phyloP scores from a whole-genome alignment of 2,113 vertebrate genomes.

The Trachemys scripta region DNA sequence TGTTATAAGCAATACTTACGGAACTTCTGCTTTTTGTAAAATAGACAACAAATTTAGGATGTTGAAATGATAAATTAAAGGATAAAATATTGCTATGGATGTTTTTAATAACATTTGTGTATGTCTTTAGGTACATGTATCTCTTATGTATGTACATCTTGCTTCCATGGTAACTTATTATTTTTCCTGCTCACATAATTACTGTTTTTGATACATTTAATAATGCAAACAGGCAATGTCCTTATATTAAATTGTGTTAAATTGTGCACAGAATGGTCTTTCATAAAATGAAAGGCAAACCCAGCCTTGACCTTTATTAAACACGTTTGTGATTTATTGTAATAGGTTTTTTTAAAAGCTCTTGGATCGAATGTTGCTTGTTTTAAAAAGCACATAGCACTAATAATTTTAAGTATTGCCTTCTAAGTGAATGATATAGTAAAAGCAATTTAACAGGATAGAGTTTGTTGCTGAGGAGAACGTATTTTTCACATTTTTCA shows the following conservation, averaged over 20 bases:
- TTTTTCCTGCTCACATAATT: neutral
- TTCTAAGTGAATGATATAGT: neutral
- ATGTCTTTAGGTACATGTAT: constrained; percentile 41
- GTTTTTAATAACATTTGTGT: constrained; percentile 36
- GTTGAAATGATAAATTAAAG: neutral
- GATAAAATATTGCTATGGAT: constrained; percentile 9
- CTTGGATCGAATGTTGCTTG: neutral
- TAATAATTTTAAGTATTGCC: neutral
- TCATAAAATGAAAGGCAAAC: constrained; percentile 30
- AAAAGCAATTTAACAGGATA: neutral
- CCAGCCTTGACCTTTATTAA: neutral
- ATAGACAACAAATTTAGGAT: neutral
- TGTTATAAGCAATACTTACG: neutral
- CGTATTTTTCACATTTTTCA: neutral
- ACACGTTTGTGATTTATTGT: constrained; percentile 14
- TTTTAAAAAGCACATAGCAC: neutral
- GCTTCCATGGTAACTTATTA: constrained; percentile 65
- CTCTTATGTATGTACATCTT: neutral
- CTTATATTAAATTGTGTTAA: constrained; percentile 41
- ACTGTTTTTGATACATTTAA: constrained; percentile 8
- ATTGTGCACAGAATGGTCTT: neutral
- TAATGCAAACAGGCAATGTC: constrained; percentile 20
- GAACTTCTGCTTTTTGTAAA: neutral
- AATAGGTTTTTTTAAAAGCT: neutral
- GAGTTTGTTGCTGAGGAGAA: neutral